Evolutionary conservation across 2,888 invertebrate genomes (phyloP), one percentile per base, ranked within the genome.

Genomic region (Operophtera brumata): DNA sequence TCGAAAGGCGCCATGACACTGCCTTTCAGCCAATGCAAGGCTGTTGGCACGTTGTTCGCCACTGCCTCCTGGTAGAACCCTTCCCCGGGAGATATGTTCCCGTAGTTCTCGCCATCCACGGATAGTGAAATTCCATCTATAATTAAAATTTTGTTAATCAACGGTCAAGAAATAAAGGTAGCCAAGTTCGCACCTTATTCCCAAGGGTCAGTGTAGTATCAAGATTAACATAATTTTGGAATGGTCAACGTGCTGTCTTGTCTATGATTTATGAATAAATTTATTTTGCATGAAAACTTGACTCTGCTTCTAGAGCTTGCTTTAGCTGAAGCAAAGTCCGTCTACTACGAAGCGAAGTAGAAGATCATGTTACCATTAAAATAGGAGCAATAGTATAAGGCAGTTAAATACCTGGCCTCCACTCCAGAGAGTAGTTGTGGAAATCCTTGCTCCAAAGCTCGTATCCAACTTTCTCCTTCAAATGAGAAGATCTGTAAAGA

Each of bases 1-100:
- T 96, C 95, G 67, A 96, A 95, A 0, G 96, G 96, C 1, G 95
- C 94, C 82, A 94, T 91, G 39, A 75, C 66, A 36, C 81, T 84
- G 13, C 93, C 91, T 53, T 78, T 86, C 20, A 82, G 84, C 95
- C 95, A 95, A 26, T 85, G 86, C 0, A 84, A 65, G 0, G 91
- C 88, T 7, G 91, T 78, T 0, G 58, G 62, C 20, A 84, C 79
- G 2, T 73, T 73, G 39, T 86, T 70, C 1, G 84, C 74, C 1
- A 47, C 65, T 0, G 77, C 84, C 1, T 74, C 80, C 28, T 65
- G 56, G 35, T 69, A 79, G 65, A 88, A 88, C 0, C 86, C 84
- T 47, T 75, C 75, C 0, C 75, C 70, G 0, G 87, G 82, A 0
- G 59, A 63, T 0, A 92, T 78, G 1, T 83, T 83, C 0, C 92